A percentile compares a stretch with the other conserved stretches of the same genome.
Evolutionary conservation across 2,113 vertebrate species (phyloP).

Genomic region (Cacatua alba): DNA sequence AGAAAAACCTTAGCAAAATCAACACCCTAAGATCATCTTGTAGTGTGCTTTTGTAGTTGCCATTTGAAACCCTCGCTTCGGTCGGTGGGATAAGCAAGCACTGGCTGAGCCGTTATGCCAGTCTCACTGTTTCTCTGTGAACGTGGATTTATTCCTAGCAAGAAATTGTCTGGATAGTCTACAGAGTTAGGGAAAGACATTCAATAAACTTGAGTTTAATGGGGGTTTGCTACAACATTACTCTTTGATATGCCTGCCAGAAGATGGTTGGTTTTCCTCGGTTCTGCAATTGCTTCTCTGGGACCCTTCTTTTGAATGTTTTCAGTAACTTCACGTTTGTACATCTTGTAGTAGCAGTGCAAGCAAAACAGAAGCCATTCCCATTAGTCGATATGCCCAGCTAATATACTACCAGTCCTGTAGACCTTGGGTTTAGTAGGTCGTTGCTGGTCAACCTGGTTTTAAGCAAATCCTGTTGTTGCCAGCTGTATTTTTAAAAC

Average conservation of each 20-base stretch:
- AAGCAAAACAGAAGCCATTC: not conserved
- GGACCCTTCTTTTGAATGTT: not conserved
- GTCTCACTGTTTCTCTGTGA: not conserved
- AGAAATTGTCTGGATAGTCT: not conserved
- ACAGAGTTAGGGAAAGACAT: not conserved
- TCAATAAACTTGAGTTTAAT: not conserved
- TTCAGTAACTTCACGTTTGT: not conserved
- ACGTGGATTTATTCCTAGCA: not conserved
- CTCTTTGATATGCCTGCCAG: not conserved
- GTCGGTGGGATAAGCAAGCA: not conserved
- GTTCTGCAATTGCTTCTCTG: not conserved
- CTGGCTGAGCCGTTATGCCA: not conserved
- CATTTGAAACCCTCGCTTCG: not conserved
- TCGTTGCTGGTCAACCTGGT: not conserved
- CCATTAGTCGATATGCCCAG: not conserved
- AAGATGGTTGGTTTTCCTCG: not conserved
- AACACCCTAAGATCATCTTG: not conserved
- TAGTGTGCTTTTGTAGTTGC: not conserved
- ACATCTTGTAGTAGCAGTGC: not conserved
- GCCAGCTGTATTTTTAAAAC: not conserved
- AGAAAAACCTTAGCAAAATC: not conserved
- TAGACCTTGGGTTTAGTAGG: not conserved
- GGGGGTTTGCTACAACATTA: not conserved
- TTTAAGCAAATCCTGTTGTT: not conserved
- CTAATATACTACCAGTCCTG: not conserved